phyloP scores from a whole-genome alignment of 2,888 invertebrate species.

The Acleris sparsana region DNA sequence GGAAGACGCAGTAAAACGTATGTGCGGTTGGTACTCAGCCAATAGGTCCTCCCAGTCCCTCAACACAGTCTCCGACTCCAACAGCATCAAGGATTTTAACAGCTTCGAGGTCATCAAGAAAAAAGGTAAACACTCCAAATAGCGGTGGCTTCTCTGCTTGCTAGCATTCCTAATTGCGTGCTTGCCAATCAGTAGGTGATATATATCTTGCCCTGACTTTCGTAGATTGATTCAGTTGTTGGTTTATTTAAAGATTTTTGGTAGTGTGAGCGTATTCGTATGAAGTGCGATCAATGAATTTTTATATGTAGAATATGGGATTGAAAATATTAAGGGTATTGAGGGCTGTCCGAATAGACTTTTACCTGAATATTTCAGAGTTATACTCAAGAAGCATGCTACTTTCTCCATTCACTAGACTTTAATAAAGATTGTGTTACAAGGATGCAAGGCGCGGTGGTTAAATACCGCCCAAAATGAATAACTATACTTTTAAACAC shows the following conservation, averaged over 20 bases:
- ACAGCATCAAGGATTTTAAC: constrained; percentile 39
- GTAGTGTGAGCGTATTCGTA: constrained; percentile 25
- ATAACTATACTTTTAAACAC: too few species aligned
- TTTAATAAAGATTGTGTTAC: too few species aligned
- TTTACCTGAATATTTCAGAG: not conserved
- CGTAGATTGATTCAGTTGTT: constrained; percentile 36
- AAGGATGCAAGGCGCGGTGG: too few species aligned
- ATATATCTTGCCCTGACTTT: constrained; percentile 43
- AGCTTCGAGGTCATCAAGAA: constrained; percentile 56
- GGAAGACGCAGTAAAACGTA: constrained; percentile 83
- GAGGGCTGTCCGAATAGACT: constrained; percentile 15
- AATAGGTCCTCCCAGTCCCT: constrained; percentile 43
- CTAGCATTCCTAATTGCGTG: constrained; percentile 55
- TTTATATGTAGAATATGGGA: constrained; percentile 11
- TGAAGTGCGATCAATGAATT: constrained; percentile 5
- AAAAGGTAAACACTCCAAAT: constrained; percentile 59
- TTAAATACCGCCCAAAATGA: too few species aligned
- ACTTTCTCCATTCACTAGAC: not conserved
- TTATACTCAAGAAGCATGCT: not conserved
- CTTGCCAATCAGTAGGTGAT: constrained; percentile 64
- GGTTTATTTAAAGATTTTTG: constrained; percentile 39
- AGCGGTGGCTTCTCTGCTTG: constrained; percentile 70
- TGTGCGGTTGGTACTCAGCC: constrained; percentile 82
- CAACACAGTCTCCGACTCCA: constrained; percentile 51
- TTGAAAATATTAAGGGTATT: not conserved